Percentiles rank a stretch among this genome's conserved stretches.
Conservation (phyloP, 1,140 invertebrate genomes). For the Brachionus koreanus region DNA sequence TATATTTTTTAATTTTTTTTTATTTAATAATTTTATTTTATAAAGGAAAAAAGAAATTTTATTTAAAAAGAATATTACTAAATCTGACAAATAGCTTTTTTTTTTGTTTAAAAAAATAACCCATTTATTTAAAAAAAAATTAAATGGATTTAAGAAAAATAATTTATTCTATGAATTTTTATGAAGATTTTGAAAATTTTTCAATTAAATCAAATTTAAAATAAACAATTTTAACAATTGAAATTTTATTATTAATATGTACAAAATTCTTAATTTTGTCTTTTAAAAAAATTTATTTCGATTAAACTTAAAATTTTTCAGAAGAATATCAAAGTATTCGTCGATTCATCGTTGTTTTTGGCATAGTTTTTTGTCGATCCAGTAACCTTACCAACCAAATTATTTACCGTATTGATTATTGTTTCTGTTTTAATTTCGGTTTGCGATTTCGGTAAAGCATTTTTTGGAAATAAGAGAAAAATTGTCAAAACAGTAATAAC, state of each 20-base stretch:
- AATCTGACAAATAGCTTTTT: no score
- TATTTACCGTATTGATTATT: neutral
- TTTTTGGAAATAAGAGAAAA: constrained; percentile 52
- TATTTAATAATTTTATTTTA: no score
- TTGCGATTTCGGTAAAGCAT: neutral
- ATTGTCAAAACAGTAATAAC: constrained; percentile 62
- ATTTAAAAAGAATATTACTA: no score
- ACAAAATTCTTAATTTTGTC: neutral
- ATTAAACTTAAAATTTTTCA: neutral
- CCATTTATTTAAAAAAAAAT: no score
- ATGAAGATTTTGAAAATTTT: no score
- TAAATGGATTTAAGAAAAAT: no score
- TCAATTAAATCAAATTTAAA: no score
- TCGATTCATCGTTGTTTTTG: constrained; percentile 29
- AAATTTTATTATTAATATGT: neutral
- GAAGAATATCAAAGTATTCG: neutral
- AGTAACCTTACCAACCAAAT: neutral
- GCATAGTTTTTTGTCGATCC: neutral
- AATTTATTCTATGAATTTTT: no score
- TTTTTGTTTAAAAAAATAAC: no score
- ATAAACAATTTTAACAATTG: no score
- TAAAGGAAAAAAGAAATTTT: no score
- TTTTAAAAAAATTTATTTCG: neutral
- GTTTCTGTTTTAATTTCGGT: neutral
- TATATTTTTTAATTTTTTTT: no score